Percentiles rank a stretch among this genome's conserved stretches.
phyloP scores from a whole-genome alignment of 2,113 vertebrate genomes.

The Brachyhypopomus occidentalis region DNA sequence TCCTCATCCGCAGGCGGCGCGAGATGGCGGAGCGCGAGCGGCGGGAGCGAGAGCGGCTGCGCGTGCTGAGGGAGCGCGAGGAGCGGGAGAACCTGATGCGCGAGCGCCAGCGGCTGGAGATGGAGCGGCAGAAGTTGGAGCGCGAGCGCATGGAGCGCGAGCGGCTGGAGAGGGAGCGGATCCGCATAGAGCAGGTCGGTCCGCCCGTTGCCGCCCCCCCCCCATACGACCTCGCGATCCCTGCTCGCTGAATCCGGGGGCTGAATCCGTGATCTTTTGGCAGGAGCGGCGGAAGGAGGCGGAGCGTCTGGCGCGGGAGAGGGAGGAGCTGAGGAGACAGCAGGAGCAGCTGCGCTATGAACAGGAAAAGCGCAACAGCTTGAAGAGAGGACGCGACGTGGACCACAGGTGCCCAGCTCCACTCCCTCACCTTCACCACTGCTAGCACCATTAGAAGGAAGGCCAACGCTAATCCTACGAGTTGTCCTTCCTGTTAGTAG shows the following conservation, averaged over 20 bases:
- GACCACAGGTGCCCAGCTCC: conserved; percentile 82
- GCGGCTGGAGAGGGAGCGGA: conserved; percentile 90
- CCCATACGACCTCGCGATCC: neutral
- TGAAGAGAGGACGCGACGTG: conserved; percentile 92
- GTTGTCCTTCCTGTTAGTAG: no score
- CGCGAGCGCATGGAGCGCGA: conserved; percentile 95
- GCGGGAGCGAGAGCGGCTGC: conserved; percentile 84
- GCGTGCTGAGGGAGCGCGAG: conserved; percentile 88
- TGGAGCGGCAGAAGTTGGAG: conserved; percentile 95
- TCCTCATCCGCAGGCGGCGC: conserved; percentile 77
- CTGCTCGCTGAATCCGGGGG: neutral
- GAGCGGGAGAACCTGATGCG: conserved; percentile 91
- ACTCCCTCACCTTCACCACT: no score
- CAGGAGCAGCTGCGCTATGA: conserved; percentile 98
- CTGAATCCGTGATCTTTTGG: no score
- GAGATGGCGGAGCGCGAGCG: conserved; percentile 88
- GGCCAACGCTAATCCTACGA: no score
- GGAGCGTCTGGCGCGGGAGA: conserved; percentile 89
- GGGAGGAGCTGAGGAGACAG: conserved; percentile 91
- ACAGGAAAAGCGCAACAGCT: conserved; percentile 92
- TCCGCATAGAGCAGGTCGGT: conserved; percentile 93
- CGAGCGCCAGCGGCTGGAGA: conserved; percentile 91
- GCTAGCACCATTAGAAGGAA: no score
- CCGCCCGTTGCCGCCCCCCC: neutral
- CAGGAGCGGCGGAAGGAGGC: conserved; percentile 96